Evolutionary conservation across 2,113 vertebrate genomes (phyloP).

Genomic region (Nicator chloris): DNA sequence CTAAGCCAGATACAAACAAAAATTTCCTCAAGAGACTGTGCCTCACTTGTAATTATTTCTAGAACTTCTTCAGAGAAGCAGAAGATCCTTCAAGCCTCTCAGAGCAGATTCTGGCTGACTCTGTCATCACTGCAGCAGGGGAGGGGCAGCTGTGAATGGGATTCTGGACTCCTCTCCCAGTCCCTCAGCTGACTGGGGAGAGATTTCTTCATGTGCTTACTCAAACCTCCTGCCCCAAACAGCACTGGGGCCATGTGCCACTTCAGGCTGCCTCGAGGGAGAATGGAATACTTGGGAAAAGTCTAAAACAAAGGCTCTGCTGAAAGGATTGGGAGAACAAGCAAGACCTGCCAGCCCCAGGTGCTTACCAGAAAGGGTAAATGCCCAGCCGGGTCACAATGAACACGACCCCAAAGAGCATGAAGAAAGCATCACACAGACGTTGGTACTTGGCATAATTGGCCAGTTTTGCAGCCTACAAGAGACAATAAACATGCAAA

Average conservation of each 20-base stretch:
- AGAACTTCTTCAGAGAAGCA: not conserved
- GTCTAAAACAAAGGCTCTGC: not conserved
- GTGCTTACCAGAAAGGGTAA: conserved; percentile 90
- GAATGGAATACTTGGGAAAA: not conserved
- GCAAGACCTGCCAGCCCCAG: not conserved
- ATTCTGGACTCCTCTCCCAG: not conserved
- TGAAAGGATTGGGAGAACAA: not conserved
- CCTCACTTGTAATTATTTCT: not conserved
- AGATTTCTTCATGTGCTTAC: not conserved
- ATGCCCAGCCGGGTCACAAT: conserved; percentile 87
- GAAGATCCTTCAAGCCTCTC: not conserved
- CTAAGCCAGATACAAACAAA: not conserved
- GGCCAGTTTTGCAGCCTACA: conserved; percentile 91
- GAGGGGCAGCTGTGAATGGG: not conserved
- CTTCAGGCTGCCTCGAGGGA: not conserved
- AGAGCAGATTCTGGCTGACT: not conserved
- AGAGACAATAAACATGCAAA: not conserved
- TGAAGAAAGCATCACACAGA: conserved; percentile 89
- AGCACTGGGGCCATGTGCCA: not conserved
- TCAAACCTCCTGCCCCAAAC: not conserved
- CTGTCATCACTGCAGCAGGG: not conserved
- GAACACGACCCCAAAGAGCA: conserved; percentile 87
- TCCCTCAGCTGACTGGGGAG: not conserved
- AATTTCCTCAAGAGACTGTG: not conserved
- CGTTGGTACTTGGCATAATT: conserved; percentile 96